Percentiles rank a stretch among this genome's conserved stretches.
These are phyloP conservation scores for Dasypogon diadema DNA, from an alignment of 2,888 invertebrate genomes.

Conservation along the genomic window DNA sequence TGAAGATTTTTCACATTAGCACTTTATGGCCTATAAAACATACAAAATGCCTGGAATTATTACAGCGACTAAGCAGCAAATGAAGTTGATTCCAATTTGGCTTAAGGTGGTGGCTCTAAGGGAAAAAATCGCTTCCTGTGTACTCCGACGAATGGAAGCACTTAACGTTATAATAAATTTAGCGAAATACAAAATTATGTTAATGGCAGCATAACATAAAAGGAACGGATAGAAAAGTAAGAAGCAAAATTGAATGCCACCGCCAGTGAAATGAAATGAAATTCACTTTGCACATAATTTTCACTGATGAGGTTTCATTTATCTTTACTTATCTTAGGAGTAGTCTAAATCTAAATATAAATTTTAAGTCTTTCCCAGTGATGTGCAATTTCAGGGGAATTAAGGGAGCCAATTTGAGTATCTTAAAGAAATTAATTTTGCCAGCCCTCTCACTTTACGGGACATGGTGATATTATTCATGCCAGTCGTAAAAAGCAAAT, in stretches of 20 bases:
- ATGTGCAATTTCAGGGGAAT: conserved; percentile 7
- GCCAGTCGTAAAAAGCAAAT: conserved; percentile 13
- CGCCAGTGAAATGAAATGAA: conserved; percentile 1
- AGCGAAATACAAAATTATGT: conserved; percentile 42
- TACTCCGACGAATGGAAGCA: conserved; percentile 6
- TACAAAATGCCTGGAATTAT: conserved; percentile 23
- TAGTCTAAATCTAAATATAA: conserved; percentile 48
- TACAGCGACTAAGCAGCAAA: neutral
- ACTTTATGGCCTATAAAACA: conserved; percentile 32
- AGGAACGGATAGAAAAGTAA: conserved; percentile 14
- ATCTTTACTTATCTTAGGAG: conserved; percentile 37
- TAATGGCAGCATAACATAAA: conserved; percentile 8
- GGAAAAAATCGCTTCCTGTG: conserved; percentile 28
- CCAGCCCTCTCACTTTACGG: conserved; percentile 2
- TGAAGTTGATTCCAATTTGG: conserved; percentile 37
- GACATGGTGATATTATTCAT: conserved; percentile 9
- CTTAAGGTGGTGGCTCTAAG: conserved; percentile 2
- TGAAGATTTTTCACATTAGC: conserved; percentile 29
- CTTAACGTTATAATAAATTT: conserved; percentile 47
- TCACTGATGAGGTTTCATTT: conserved; percentile 45
- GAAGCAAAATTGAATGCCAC: neutral
- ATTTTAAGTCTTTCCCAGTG: conserved; percentile 18
- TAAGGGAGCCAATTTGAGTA: conserved; percentile 30
- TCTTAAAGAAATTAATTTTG: conserved; percentile 41
- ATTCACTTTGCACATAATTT: conserved; percentile 49